A percentile compares a stretch with the other conserved stretches of the same genome.
Conservation (phyloP, 2,113 vertebrate genomes). For the Ivindomyrus marchei region DNA sequence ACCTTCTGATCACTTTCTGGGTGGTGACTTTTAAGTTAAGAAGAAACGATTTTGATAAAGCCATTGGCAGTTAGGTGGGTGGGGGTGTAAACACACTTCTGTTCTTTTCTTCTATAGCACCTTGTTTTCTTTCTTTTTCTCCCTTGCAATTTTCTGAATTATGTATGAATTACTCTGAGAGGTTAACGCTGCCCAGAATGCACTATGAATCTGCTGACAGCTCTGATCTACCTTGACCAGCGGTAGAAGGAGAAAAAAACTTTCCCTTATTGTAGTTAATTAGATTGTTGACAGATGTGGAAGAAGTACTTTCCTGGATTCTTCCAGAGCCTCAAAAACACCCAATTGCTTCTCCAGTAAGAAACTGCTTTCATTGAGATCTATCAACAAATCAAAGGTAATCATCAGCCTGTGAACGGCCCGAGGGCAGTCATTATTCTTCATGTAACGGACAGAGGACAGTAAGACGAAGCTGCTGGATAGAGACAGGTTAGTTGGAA, state of each 20-base stretch:
- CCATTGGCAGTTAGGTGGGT: not conserved
- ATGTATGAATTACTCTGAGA: not conserved
- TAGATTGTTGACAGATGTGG: constrained; percentile 15
- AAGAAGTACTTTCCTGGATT: not conserved
- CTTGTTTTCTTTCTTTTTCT: not conserved
- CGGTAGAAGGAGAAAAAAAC: not conserved
- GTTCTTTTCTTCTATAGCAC: not conserved
- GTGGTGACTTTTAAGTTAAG: not conserved
- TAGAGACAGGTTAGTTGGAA: not conserved
- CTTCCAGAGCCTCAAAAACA: not conserved
- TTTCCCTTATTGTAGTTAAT: not conserved
- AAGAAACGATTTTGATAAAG: not conserved
- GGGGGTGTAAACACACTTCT: not conserved
- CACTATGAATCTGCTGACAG: not conserved
- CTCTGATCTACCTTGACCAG: not conserved
- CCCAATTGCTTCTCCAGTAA: not conserved
- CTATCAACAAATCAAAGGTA: not conserved
- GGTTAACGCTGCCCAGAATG: not conserved
- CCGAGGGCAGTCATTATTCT: not conserved
- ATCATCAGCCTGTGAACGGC: not conserved
- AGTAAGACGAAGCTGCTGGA: not conserved
- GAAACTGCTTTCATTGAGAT: not conserved
- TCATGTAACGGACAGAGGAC: not conserved
- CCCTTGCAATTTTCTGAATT: not conserved
- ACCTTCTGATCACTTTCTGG: not conserved